These are phyloP conservation scores for Harmothoe impar DNA, from an alignment of 2,888 invertebrate species.

Conservation along the genomic window DNA sequence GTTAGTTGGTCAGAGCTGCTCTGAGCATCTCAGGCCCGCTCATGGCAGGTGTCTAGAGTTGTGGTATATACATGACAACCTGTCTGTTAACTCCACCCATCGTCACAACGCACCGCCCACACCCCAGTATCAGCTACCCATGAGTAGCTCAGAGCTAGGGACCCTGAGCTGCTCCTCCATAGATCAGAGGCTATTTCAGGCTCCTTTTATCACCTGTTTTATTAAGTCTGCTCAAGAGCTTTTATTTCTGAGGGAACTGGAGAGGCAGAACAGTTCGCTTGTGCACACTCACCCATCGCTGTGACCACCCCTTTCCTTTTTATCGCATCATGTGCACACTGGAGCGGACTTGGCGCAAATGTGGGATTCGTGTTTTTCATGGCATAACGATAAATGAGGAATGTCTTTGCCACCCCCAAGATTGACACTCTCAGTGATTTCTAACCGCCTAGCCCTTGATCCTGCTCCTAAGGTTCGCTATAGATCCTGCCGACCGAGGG, in stretches of 20 bases:
- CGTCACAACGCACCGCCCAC: neutral
- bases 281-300: neutral
- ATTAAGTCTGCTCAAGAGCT: neutral
- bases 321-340: neutral
- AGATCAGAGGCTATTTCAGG: slow-evolving; percentile 16
- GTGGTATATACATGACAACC: slow-evolving; percentile 16
- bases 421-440: neutral
- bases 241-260: neutral
- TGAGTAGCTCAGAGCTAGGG: neutral
- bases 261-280: neutral
- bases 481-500: neutral
- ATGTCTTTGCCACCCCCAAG: neutral
- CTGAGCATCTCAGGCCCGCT: neutral
- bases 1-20: neutral
- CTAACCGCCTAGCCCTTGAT: neutral
- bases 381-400: neutral
- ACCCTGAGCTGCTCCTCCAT: neutral
- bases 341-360: neutral
- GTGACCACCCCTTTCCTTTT: neutral
- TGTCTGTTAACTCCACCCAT: slow-evolving; percentile 5
- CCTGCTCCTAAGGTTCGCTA: neutral
- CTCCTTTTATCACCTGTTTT: slow-evolving; percentile 29
- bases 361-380: neutral
- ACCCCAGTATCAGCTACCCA: neutral
- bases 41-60: neutral